phyloP scores from a whole-genome alignment of 2,888 invertebrate species.

The Norana najaformis region DNA sequence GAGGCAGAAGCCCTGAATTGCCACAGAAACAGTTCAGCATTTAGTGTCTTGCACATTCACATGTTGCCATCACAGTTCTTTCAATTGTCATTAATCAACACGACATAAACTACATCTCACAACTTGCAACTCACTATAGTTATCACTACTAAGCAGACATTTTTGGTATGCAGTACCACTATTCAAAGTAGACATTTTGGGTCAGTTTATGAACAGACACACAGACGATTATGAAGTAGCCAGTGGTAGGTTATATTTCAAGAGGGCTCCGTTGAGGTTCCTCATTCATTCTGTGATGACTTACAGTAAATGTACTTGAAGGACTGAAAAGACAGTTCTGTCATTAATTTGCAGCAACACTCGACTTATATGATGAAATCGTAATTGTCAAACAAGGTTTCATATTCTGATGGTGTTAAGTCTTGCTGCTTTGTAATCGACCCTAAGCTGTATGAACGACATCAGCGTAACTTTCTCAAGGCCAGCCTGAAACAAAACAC shows the following conservation, averaged over 20 bases:
- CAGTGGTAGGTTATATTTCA: neutral
- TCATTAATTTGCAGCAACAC: neutral
- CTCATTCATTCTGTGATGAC: no score
- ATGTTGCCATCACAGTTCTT: neutral
- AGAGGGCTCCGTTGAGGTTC: no score
- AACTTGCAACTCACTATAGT: neutral
- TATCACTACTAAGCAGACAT: neutral
- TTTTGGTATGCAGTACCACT: neutral
- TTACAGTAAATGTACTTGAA: no score
- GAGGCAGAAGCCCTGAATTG: neutral
- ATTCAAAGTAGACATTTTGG: neutral
- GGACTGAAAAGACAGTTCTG: no score
- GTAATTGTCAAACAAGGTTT: neutral
- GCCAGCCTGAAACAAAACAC: constrained; percentile 73
- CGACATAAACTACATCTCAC: neutral
- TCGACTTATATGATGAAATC: neutral
- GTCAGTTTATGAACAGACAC: neutral
- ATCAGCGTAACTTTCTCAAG: constrained; percentile 85
- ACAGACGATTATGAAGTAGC: neutral
- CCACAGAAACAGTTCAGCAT: neutral
- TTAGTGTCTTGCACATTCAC: neutral
- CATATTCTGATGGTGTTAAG: constrained; percentile 26
- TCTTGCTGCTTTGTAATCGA: constrained; percentile 86
- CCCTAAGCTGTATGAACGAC: constrained; percentile 89
- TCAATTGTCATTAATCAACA: neutral